Percentiles rank a stretch among this genome's conserved stretches.
Conservation (phyloP, 2,888 invertebrate genomes). For the Eucriotettix oculatus region DNA sequence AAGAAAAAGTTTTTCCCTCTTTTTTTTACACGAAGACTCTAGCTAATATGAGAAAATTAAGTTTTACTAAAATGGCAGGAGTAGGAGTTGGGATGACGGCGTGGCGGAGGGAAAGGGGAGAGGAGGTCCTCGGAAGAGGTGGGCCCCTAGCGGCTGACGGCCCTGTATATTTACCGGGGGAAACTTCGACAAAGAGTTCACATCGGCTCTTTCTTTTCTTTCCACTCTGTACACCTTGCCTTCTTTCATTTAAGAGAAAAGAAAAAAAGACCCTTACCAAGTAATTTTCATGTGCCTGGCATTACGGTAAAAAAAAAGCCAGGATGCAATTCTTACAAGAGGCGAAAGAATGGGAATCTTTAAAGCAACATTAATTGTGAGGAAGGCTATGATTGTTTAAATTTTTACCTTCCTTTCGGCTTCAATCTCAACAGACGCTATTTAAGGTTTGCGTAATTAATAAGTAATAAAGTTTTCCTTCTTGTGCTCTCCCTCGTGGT, state of each 20-base stretch:
- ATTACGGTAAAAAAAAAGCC: background rate
- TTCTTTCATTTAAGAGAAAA: background rate
- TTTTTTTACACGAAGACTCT: slow-evolving; percentile 7
- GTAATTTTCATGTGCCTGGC: no score
- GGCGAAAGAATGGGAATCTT: background rate
- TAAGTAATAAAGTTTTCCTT: background rate
- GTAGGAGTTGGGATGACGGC: slow-evolving; percentile 6
- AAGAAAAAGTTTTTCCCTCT: slow-evolving; percentile 11
- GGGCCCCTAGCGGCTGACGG: background rate
- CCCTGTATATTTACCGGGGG: slow-evolving; percentile 4
- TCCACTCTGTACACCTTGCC: background rate
- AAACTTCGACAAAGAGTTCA: slow-evolving; percentile 8
- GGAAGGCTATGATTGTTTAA: background rate
- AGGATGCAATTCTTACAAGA: background rate
- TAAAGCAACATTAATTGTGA: background rate
- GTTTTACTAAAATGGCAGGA: slow-evolving; percentile 20
- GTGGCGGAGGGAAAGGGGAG: background rate
- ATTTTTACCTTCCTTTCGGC: background rate
- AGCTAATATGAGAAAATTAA: slow-evolving; percentile 23
- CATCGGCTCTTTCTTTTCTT: background rate
- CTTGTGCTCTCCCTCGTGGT: background rate
- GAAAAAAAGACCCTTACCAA: no score
- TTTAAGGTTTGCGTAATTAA: background rate
- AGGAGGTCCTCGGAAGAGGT: slow-evolving; percentile 1
- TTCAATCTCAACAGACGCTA: background rate